Evolutionary conservation across 1,140 invertebrate genomes (phyloP), one percentile per base, ranked within the genome.

Genomic region (Grapholita molesta): DNA sequence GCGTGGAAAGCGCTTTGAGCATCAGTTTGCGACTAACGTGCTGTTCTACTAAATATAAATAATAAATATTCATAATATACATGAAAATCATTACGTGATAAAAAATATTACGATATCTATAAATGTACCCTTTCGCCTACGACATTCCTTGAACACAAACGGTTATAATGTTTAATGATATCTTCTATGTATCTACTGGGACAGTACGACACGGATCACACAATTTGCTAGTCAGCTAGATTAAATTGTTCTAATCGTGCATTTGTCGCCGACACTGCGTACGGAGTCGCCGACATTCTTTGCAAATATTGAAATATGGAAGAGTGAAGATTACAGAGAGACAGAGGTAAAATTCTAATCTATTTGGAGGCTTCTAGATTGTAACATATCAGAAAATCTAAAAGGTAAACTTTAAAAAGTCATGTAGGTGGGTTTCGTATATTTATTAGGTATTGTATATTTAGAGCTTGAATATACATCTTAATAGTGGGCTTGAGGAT

Each of bases 261-360:
- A 91, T 76, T 82, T 68, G 70, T 48, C 70, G 78, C 70, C 69
- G 75, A 80, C 76, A 84, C 80, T 79, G 79, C 80, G 77, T 76
- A 79, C 72, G 78, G 69, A 74, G 77, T 79, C 70, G 74, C 70
- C 78, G 71, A 67, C 76, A 67, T 69, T 48, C 68, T 66, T 79
- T 88, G 42, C 42, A 9, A 85, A 80, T 68, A 79, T 87, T 88
- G 74, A 88, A 90, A 90, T 82, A 91, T 91, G 89, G 89, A 91
- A 91, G 89, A 91, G 89, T 91, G 89, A 91, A 88, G 83, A 80
- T 82, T 82, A 70, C 75, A 88, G 73, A 83, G 76, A 82, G 71
- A 85, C 57, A 81, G 73, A 72, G 30, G 69, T 72, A 77, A 74
- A 72, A 74, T 76, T 80, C 82, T 85, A 89, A 78, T 65, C 65